Percentiles rank a stretch among this genome's conserved stretches.
Conservation (phyloP, 2,113 vertebrate genomes). For the Casuarius casuarius region DNA sequence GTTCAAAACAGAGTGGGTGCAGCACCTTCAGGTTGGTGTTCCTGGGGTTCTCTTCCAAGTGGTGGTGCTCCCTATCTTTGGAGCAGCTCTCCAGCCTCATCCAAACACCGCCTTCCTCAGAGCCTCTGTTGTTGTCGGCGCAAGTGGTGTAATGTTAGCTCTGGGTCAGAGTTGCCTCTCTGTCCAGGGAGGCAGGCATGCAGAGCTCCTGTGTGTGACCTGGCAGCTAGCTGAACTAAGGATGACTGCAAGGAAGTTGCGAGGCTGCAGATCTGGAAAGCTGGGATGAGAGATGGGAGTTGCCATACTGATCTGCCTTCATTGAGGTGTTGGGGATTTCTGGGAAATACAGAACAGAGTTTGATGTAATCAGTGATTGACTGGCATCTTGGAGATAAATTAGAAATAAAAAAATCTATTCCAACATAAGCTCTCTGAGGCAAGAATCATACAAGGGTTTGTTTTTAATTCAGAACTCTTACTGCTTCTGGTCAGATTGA, state of each 20-base stretch:
- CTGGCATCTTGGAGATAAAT: background rate
- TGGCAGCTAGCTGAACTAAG: background rate
- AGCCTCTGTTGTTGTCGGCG: background rate
- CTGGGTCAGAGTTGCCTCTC: background rate
- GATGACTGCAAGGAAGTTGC: too few relatives aligned
- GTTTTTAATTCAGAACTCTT: background rate
- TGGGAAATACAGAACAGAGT: background rate
- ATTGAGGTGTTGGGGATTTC: background rate
- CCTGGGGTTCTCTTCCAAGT: background rate
- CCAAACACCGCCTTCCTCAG: too few relatives aligned
- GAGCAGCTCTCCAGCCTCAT: background rate
- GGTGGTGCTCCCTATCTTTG: background rate
- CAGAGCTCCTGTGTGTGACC: background rate
- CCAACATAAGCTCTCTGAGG: background rate
- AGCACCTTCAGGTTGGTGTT: background rate
- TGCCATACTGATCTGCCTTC: background rate
- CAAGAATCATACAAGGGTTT: background rate
- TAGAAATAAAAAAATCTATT: background rate
- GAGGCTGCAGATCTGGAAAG: background rate
- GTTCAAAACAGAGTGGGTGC: background rate
- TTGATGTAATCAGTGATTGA: background rate
- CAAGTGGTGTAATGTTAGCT: background rate
- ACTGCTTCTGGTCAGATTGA: background rate
- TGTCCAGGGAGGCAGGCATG: fast-evolving
- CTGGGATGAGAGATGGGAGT: background rate